These are phyloP conservation scores for Meloidogyne chitwoodi DNA, from an alignment of 1,140 invertebrate species.

Conservation along the genomic window DNA sequence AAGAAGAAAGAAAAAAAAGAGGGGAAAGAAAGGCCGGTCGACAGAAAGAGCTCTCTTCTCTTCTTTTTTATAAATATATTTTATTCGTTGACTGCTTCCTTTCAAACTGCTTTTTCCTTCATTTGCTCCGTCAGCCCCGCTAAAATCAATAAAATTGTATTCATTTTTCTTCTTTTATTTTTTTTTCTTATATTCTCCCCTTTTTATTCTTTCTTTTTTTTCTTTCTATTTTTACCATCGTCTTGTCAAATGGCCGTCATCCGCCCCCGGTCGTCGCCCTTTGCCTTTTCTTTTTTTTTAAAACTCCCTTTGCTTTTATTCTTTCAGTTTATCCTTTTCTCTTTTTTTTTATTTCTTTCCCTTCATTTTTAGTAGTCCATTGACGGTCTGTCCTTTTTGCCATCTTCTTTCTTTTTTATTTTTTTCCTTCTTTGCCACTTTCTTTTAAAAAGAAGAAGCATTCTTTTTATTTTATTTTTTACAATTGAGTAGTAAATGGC, in stretches of 20 bases:
- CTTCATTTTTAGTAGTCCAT: constrained; percentile 3
- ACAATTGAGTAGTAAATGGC: background rate
- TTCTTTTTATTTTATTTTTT: background rate
- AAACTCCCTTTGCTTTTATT: background rate
- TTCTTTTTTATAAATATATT: background rate
- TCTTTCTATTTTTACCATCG: background rate
- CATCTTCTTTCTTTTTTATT: background rate
- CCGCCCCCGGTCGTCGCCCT: background rate
- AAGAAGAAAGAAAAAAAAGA: background rate
- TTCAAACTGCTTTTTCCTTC: background rate
- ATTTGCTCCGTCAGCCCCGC: background rate
- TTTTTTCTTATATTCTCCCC: constrained; percentile 9
- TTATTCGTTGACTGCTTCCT: background rate
- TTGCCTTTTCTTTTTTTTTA: background rate
- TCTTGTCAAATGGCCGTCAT: background rate
- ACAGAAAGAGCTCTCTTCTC: background rate
- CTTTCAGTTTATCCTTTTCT: constrained; percentile 10
- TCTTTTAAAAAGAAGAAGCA: background rate
- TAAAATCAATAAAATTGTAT: background rate
- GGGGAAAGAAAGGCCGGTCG: background rate
- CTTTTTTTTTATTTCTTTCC: constrained; percentile 2
- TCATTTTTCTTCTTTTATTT: background rate
- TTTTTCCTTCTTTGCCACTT: too few species aligned
- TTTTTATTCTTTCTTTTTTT: background rate
- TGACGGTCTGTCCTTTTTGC: background rate